phyloP scores from a whole-genome alignment of 2,113 vertebrate species.

The Podiceps cristatus region DNA sequence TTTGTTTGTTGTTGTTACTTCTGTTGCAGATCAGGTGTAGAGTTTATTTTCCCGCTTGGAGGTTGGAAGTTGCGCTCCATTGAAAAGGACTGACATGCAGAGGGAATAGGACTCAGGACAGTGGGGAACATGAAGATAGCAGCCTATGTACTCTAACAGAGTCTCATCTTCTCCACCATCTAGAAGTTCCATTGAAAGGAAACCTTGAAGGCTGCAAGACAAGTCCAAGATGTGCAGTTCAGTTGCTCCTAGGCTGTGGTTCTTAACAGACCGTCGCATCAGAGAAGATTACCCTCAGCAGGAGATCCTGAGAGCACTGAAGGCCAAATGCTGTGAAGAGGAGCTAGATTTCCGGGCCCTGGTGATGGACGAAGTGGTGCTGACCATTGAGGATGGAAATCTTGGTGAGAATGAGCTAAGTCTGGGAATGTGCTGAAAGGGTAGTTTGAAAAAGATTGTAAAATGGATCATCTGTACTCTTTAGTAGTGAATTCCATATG shows the following conservation, averaged over 20 bases:
- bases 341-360: constrained; percentile 81
- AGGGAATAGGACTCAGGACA: neutral
- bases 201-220: constrained; percentile 43
- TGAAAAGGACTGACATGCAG: neutral
- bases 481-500: neutral
- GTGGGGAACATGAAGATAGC: neutral
- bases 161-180: constrained; percentile 52
- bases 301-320: constrained; percentile 82
- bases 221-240: constrained; percentile 84
- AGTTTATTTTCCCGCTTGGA: neutral
- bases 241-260: constrained; percentile 81
- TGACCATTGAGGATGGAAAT: constrained; percentile 84
- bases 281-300: constrained; percentile 85
- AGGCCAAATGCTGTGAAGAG: constrained; percentile 84
- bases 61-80: neutral
- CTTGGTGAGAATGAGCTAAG: constrained; percentile 75
- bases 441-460: neutral
- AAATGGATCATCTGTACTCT: neutral
- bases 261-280: constrained; percentile 86
- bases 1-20: neutral
- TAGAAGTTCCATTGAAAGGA: constrained; percentile 52
- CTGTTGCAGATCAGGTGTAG: neutral
- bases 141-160: neutral
- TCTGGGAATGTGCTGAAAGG: neutral
- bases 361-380: constrained; percentile 84